Evolutionary conservation across 2,797 vertebrate species (phyloP).

Genomic region (Peromyscus aztecus): DNA sequence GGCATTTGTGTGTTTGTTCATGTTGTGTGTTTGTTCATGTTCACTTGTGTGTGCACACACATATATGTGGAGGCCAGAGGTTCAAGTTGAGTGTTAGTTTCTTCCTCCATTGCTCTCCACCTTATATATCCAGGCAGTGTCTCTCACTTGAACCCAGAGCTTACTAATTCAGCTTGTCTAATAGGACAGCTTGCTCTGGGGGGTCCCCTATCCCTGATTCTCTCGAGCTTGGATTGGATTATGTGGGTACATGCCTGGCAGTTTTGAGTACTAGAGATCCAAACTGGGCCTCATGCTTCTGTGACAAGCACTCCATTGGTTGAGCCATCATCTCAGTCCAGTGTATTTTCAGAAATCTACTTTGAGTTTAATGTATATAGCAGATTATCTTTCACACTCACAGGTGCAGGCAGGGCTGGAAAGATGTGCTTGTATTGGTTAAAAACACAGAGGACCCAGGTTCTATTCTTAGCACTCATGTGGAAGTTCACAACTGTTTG

Average conservation of each 20-base stretch:
- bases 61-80: neutral
- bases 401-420: neutral
- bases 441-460: neutral
- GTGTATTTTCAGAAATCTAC: neutral
- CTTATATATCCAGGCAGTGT: neutral
- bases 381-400: neutral
- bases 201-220: neutral
- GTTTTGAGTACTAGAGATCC: neutral
- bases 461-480: neutral
- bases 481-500: neutral
- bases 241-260: neutral
- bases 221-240: neutral
- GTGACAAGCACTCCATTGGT: no score
- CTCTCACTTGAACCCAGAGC: neutral
- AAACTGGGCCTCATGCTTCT: neutral
- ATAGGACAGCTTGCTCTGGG: neutral
- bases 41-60: neutral
- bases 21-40: neutral
- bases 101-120: neutral
- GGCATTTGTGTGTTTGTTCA: neutral
- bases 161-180: neutral
- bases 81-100: neutral
- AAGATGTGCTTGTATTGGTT: neutral
- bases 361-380: slow-evolving; percentile 14
- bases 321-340: neutral